Evolutionary conservation across 2,113 vertebrate genomes (phyloP).

Genomic region (Sphaerodactylus townsendi): DNA sequence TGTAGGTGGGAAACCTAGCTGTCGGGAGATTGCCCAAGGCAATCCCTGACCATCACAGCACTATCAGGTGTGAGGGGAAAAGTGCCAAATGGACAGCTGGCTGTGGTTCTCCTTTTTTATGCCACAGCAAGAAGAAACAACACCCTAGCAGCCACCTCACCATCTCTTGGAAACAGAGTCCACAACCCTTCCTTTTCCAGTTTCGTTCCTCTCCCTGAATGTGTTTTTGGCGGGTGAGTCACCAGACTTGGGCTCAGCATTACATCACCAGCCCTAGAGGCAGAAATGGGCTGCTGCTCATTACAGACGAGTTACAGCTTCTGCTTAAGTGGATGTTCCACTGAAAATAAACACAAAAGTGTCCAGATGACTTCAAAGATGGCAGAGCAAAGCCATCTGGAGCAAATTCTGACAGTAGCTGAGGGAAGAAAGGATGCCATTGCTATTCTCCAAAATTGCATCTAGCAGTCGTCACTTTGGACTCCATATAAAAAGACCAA

Average conservation of each 20-base stretch:
- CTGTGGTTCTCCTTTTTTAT: not conserved
- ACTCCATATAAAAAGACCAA: not conserved
- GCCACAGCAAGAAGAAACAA: not conserved
- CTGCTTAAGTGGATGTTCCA: conserved; percentile 16
- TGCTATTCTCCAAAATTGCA: too few species aligned
- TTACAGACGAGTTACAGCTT: conserved; percentile 5
- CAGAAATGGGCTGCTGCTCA: not conserved
- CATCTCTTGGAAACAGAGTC: not conserved
- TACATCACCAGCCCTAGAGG: not conserved
- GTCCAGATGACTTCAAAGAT: conserved; percentile 8
- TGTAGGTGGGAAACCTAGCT: too few species aligned
- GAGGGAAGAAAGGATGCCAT: not conserved
- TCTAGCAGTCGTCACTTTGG: not conserved
- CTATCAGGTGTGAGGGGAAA: not conserved
- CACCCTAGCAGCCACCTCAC: too few species aligned
- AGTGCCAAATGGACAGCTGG: not conserved
- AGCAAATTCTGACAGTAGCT: not conserved
- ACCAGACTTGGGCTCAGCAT: not conserved
- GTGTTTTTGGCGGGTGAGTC: not conserved
- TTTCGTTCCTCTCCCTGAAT: conserved; percentile 3
- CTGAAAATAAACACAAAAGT: not conserved
- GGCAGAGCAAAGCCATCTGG: conserved; percentile 11
- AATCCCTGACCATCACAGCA: not conserved
- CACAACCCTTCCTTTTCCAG: not conserved
- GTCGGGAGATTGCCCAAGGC: too few species aligned